A percentile compares a stretch with the other conserved stretches of the same genome.
Conservation (phyloP, 2,113 vertebrate genomes). For the Dinomys branickii region DNA sequence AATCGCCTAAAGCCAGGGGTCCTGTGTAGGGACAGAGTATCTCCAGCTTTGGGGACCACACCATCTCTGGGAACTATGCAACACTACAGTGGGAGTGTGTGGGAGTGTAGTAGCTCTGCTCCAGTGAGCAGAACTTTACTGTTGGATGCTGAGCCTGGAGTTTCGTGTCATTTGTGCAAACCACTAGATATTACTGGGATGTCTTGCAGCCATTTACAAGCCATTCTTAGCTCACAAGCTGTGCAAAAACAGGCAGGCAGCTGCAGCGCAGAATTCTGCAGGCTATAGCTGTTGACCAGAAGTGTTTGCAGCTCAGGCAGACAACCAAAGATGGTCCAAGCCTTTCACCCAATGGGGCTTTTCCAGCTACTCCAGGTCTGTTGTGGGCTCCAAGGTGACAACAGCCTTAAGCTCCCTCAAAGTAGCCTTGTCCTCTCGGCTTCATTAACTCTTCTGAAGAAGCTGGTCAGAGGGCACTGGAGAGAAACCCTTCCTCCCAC, state of each 20-base stretch:
- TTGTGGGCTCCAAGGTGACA: background rate
- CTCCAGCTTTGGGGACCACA: background rate
- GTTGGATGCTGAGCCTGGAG: background rate
- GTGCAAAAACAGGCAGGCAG: background rate
- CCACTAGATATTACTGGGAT: background rate
- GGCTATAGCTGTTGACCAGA: background rate
- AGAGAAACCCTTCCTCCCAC: background rate
- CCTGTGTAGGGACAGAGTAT: background rate
- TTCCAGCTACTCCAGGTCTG: background rate
- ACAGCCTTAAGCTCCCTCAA: background rate
- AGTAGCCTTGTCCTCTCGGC: background rate
- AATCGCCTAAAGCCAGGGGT: background rate
- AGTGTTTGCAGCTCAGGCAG: background rate
- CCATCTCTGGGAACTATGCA: background rate
- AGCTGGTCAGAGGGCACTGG: background rate
- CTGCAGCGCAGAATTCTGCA: background rate
- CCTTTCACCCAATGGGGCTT: background rate
- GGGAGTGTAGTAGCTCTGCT: background rate
- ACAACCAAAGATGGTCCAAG: background rate
- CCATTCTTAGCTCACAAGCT: background rate
- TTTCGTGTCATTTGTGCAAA: background rate
- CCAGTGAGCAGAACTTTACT: background rate
- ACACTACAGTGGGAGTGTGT: rapidly evolving
- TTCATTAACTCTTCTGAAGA: background rate
- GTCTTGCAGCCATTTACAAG: background rate